Evolutionary conservation across 2,797 vertebrate genomes (phyloP), one percentile per base, ranked within the genome.

Genomic region (Vespertilio murinus): DNA sequence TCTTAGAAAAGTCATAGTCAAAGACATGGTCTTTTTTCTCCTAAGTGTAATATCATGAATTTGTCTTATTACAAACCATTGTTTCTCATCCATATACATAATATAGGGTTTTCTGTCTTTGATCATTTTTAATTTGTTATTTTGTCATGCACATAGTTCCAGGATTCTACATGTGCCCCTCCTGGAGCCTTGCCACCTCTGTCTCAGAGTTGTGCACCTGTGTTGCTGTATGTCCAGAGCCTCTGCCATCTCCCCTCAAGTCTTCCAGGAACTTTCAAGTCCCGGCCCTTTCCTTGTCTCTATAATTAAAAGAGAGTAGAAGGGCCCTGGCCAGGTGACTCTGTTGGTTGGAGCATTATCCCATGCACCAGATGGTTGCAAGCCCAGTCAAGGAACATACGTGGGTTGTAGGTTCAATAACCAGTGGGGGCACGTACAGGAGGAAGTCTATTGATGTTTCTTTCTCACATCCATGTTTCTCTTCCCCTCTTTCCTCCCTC

Each of bases 61-160:
- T 35, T 74, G 47, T 88, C 54, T 65, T 54, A 20, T 77, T 77
- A 84, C 56, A 91, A 75, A 65, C 6, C 64, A 45, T 40, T 9
- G 45, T 75, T 92, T 83, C 65, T 64, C 16, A 70, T 61, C 25
- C 52, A 47, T 64, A 73, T 22, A 40, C 7, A 12, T 86, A 52
- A 73, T 71, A n/a, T 2, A 69, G 45, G 28, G 5, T n/a, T 54
- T 52, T 88, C 56, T 38, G 28, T 11, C 61, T 78, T 95, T 73
- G 33, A 49, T 91, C 25, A 17, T 88, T 74, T 77, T 82, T 88
- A 67, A 59, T 20, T 61, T 83, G 49, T 52, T 71, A 47, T 75
- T 64, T 61, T 35, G 69, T 54, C 20, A 30, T 33, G 28, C 9
- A 17, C 45, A 35, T 23, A 77, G 25, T 81, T 83, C 65, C 84